phyloP scores from a whole-genome alignment of 2,113 vertebrate species.

The Nyctibius bracteatus region DNA sequence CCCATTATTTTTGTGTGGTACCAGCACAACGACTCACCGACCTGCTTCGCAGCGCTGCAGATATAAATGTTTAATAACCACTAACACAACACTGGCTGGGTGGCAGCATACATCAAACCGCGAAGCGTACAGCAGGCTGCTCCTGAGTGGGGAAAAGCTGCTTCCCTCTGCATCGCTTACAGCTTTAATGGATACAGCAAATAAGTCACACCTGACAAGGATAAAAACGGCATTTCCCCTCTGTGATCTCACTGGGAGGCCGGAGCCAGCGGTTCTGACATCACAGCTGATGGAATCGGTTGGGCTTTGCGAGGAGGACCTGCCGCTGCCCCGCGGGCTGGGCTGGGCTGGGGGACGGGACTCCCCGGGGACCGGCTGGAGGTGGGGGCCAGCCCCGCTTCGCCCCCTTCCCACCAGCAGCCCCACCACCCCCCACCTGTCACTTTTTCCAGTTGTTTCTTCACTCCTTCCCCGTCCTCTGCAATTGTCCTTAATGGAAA shows the following conservation, averaged over 20 bases:
- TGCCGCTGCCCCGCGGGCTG: neutral
- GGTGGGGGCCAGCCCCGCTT: neutral
- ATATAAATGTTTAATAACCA: neutral
- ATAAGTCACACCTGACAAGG: neutral
- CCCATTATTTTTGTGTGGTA: rapidly evolving
- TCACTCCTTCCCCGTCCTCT: constrained; percentile 35
- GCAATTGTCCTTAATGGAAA: constrained; percentile 62
- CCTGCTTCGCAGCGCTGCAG: neutral
- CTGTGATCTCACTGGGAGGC: neutral
- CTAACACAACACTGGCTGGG: neutral
- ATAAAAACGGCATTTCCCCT: neutral
- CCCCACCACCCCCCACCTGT: neutral
- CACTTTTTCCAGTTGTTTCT: constrained; percentile 42
- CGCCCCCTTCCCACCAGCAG: neutral
- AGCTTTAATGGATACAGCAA: neutral
- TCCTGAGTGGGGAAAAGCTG: neutral
- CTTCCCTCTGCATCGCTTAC: neutral
- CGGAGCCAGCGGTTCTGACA: neutral
- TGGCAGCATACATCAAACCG: neutral
- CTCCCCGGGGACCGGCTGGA: neutral
- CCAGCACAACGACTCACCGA: neutral
- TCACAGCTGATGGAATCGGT: neutral
- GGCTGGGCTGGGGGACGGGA: neutral
- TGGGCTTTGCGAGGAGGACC: neutral
- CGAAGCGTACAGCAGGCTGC: neutral